Conservation (phyloP, 2,888 invertebrate genomes). For the Leistus spinibarbis region DNA sequence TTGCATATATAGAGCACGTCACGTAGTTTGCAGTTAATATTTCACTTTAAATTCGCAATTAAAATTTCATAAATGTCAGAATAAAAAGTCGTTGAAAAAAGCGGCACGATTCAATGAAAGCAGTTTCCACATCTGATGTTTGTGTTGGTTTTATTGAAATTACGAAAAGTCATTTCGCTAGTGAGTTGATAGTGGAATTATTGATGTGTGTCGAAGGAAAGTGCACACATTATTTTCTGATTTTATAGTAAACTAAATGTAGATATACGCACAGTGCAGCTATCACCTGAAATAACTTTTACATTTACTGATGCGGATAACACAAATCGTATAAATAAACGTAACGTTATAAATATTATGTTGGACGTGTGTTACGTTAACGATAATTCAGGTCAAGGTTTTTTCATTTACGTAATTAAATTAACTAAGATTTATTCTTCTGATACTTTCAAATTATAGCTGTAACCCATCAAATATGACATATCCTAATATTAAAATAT, state of each 20-base stretch:
- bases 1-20: conserved; percentile 13
- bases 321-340: conserved; percentile 4
- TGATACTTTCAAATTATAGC: not conserved
- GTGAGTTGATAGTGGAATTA: not conserved
- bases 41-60: conserved; percentile 24
- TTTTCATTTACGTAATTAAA: not conserved
- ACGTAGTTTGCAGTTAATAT: conserved; percentile 30
- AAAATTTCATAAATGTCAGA: conserved; percentile 25
- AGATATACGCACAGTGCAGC: not conserved
- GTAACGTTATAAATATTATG: conserved; percentile 12
- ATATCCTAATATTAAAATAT: not conserved
- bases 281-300: not conserved
- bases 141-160: not conserved
- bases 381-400: conserved; percentile 23
- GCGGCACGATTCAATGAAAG: conserved; percentile 8
- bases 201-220: not conserved
- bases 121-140: conserved; percentile 1
- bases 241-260: not conserved
- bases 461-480: not conserved
- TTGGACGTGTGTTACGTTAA: not conserved
- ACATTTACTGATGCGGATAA: not conserved
- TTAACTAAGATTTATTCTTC: not conserved
- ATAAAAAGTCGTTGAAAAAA: conserved; percentile 23
- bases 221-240: not conserved
- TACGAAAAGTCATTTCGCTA: not conserved